Base-by-base conservation (phyloP, 2,113 vertebrate genomes). In the Ophthalmolycus amberensis region DNA sequence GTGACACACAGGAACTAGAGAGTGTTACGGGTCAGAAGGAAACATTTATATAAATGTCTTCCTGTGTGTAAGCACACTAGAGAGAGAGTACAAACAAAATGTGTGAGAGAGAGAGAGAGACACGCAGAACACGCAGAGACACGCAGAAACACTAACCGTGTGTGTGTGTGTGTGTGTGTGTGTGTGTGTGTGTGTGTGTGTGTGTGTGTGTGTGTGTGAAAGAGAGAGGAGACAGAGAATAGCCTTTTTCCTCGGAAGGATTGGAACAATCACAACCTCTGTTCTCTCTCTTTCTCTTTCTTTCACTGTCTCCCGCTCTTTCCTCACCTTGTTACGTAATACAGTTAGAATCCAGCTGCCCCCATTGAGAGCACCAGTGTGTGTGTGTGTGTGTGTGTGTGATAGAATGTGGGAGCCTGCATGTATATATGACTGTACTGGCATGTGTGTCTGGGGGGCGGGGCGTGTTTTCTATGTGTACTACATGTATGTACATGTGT, bases 191-290 rank as follows among this genome's bases (percentile, higher is more conserved):
- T 34, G 32, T 34, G 32, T 34, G 32, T 29, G 29, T 29, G 29
- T 29, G 29, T 29, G 29, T 29, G 69, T 5, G 27, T 27, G n/a
- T n/a, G 12, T 44, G 42, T 68, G 48, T 77, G 78, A 12, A 20
- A 38, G n/a, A 25, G 18, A 42, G 50, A 50, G 60, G 54, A 77
- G 54, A 77, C 65, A 83, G 75, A 82, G 46, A 79, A 50, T 10
- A 40, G 56, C n/a, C 72, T 83, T 83, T 88, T 72, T 85, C 52
- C 70, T 54, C 9, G 0, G 29, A 50, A 60, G 48, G 48, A 50
- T 54, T 71, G 50, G 18, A 88, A 91, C 88, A 93, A 91, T 88
- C 70, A 40, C 85, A 67, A 69, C 88, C 77, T 71, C 71, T 84
- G 85, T 79, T 86, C 58, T 60, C 63, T 63, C 29, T 74, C 37